A percentile compares a stretch with the other conserved stretches of the same genome.
Evolutionary conservation across 2,113 vertebrate species (phyloP).

Genomic region (Austrofundulus limnaeus): DNA sequence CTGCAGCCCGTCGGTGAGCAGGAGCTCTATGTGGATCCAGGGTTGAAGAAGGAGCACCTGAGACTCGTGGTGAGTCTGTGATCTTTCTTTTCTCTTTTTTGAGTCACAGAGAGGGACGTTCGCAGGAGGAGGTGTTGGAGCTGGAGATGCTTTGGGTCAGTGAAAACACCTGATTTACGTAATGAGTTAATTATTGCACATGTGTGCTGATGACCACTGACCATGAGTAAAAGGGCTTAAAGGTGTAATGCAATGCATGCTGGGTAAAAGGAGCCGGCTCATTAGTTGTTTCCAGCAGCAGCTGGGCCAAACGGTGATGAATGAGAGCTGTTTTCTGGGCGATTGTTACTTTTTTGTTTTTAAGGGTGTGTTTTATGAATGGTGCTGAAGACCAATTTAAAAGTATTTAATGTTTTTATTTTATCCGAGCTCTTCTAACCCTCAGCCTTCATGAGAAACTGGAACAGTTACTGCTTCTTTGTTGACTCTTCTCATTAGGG

Average conservation of each 20-base stretch:
- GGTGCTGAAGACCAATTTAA: too few relatives aligned
- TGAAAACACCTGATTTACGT: not conserved
- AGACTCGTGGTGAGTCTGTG: conserved; percentile 61
- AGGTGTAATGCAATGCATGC: conserved; percentile 40
- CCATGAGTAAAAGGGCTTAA: conserved; percentile 11
- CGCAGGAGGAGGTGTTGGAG: not conserved
- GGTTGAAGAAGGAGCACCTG: conserved; percentile 44
- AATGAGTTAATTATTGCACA: not conserved
- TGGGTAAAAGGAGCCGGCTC: conserved; percentile 61
- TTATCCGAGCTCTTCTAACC: too few relatives aligned
- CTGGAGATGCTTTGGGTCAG: not conserved
- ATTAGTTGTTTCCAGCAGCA: conserved; percentile 43
- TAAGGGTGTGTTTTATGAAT: not conserved
- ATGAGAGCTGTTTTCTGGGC: conserved; percentile 17
- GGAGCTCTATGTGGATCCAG: conserved; percentile 45
- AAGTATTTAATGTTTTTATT: too few relatives aligned
- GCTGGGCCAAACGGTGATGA: conserved; percentile 47
- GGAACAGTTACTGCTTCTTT: too few relatives aligned
- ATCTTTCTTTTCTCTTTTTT: not conserved
- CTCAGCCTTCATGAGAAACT: too few relatives aligned
- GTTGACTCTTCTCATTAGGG: too few relatives aligned
- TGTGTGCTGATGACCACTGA: not conserved
- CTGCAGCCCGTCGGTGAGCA: conserved; percentile 43
- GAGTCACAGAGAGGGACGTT: too few relatives aligned
- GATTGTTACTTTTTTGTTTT: conserved; percentile 25